Conservation (phyloP, 2,888 invertebrate species). For the Cryptus armator region DNA sequence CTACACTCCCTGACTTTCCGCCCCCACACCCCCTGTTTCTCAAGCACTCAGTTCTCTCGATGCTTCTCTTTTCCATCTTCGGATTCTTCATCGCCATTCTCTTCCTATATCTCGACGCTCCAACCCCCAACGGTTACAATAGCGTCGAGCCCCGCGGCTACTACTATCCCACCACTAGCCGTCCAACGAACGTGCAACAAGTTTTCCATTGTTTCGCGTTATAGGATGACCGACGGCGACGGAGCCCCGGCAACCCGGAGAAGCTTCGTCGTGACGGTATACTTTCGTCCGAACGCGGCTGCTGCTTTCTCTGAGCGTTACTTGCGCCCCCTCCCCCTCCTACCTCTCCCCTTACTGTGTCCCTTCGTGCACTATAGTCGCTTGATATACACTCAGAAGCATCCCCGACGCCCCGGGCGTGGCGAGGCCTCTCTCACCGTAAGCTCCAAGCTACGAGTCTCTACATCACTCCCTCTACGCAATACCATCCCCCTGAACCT, state of each 20-base stretch:
- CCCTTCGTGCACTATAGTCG: slow-evolving; percentile 4
- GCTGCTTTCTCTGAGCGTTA: slow-evolving; percentile 31
- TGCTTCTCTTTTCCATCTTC: slow-evolving; percentile 17
- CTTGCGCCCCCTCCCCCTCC: neutral
- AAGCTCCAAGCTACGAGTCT: slow-evolving; percentile 42
- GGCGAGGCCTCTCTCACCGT: slow-evolving; percentile 19
- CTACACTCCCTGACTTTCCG: neutral
- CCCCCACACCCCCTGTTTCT: slow-evolving; percentile 2
- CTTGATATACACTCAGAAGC: slow-evolving; percentile 47
- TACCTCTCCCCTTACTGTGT: neutral
- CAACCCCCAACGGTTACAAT: slow-evolving; percentile 37
- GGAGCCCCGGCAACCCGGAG: slow-evolving; percentile 11
- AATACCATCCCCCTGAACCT: slow-evolving; percentile 24
- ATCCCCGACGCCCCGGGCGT: slow-evolving; percentile 29
- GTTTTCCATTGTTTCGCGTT: slow-evolving; percentile 79
- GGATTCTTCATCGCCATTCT: slow-evolving; percentile 20
- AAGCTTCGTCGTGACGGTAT: slow-evolving; percentile 66
- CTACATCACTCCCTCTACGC: slow-evolving; percentile 5
- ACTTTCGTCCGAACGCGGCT: slow-evolving; percentile 57
- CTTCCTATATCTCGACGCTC: slow-evolving; percentile 14
- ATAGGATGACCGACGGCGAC: slow-evolving; percentile 53
- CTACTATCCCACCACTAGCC: slow-evolving; percentile 26
- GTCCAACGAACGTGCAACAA: slow-evolving; percentile 76
- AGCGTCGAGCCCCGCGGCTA: slow-evolving; percentile 38
- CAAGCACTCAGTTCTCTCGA: neutral